Base-by-base conservation (phyloP, 92 coral and sea anemone species). In the Actinostola sp. region DNA sequence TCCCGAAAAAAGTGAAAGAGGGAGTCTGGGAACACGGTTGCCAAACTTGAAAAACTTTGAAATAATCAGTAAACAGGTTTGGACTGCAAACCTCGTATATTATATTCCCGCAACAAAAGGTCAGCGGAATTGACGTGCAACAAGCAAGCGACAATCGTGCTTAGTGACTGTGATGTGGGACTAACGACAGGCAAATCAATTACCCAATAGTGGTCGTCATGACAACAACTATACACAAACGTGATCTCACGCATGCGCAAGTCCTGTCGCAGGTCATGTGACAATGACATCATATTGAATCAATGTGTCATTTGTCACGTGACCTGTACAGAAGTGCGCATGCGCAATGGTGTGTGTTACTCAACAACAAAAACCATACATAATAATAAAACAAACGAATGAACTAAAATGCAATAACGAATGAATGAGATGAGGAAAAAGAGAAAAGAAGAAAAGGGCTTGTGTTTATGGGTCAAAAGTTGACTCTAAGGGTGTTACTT, bases 111-210 rank as follows among this genome's bases (percentile, higher is more conserved):
- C n/a, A n/a, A n/a, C n/a, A n/a, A n/a, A n/a, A n/a, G n/a, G n/a
- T n/a, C n/a, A n/a, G n/a, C n/a, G 30, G 28, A 20, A 1, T 53
- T 24, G 59, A 27, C 1, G 39, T 3, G 12, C 36, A 57, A 30
- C n/a, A 57, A 30, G 63, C 63, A 36, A 57, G 63, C 17, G 63
- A 29, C 63, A 30, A 57, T 27, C 63, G 39, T 57, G 63, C 39
- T 27, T 51, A 68, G 63, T 52, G 74, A 68, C 74, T 68, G 61
- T 44, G 74, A 68, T 51, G 44, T 50, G 45, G 57, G 74, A 68
- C 57, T 52, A 68, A 33, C 74, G 74, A 68, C 74, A 68, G 74
- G 74, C 59, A 51, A 68, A 68, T 68, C 12, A 50, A 50, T 43
- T 50, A 68, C 59, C 59, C 74, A 50, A 68, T 39, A 68, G 62